A percentile compares a stretch with the other conserved stretches of the same genome.
Conservation (phyloP, 1,140 invertebrate species). For the Rhagoletis pomonella region DNA sequence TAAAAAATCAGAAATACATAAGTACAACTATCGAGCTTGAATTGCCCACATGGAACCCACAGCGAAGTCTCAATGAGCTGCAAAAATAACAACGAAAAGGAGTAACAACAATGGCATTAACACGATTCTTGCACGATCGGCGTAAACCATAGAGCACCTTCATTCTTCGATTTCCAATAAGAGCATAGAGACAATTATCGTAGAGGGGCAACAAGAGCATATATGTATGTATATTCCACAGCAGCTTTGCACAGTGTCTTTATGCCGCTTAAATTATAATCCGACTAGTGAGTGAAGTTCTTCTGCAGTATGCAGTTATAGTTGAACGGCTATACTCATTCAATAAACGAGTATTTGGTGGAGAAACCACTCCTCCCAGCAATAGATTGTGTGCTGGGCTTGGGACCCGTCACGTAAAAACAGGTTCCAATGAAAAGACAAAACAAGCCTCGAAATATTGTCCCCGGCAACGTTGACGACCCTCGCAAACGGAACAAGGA, state of each 20-base stretch:
- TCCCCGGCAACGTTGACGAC: too few relatives aligned
- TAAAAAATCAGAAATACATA: neutral
- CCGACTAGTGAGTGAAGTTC: too few relatives aligned
- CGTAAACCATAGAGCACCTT: conserved; percentile 32
- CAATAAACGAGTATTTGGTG: too few relatives aligned
- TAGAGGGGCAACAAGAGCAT: neutral
- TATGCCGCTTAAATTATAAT: too few relatives aligned
- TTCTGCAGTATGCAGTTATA: too few relatives aligned
- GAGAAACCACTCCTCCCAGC: too few relatives aligned
- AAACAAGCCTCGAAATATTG: too few relatives aligned
- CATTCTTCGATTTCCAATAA: neutral
- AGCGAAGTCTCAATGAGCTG: conserved; percentile 26
- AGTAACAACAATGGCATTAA: conserved; percentile 27
- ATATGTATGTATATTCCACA: neutral
- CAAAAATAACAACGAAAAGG: neutral
- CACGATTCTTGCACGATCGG: conserved; percentile 40
- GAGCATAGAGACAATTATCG: neutral
- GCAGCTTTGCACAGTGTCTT: neutral
- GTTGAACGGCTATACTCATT: too few relatives aligned
- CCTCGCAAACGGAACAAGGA: too few relatives aligned
- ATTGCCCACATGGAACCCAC: conserved; percentile 10
- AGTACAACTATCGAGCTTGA: neutral
- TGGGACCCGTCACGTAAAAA: too few relatives aligned
- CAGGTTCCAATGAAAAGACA: too few relatives aligned
- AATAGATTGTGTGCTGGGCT: too few relatives aligned